Percentiles rank a stretch among this genome's conserved stretches.
Evolutionary conservation across 2,888 invertebrate species (phyloP).

Genomic region (Urechis unicinctus): DNA sequence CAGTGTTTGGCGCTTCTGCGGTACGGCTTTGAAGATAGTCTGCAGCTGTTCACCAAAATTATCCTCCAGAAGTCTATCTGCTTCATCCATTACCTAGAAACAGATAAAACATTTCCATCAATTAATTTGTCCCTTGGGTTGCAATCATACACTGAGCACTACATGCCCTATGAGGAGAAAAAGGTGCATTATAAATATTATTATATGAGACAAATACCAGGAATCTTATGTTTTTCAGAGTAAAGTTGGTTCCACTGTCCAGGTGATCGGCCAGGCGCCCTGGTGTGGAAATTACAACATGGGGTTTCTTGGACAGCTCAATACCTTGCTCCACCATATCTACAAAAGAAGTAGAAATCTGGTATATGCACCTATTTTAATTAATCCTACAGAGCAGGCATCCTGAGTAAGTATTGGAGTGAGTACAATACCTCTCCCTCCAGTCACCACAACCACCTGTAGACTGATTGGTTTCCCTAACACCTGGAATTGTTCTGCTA

Average conservation of each 20-base stretch:
- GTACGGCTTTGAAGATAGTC: slow-evolving; percentile 68
- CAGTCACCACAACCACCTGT: slow-evolving; percentile 80
- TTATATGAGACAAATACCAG: slow-evolving; percentile 29
- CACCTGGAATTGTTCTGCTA: slow-evolving; percentile 89
- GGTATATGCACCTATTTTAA: no score
- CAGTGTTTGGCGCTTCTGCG: slow-evolving; percentile 75
- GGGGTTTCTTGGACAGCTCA: slow-evolving; percentile 77
- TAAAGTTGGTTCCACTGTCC: slow-evolving; percentile 63
- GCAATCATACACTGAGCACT: not conserved
- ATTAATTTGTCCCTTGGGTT: not conserved
- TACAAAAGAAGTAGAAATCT: slow-evolving; percentile 18
- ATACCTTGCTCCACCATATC: slow-evolving; percentile 77
- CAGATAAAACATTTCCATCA: not conserved
- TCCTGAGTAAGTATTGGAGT: not conserved
- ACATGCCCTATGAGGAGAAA: not conserved
- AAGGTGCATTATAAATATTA: not conserved
- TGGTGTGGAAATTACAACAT: slow-evolving; percentile 93
- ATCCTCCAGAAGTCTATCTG: slow-evolving; percentile 70
- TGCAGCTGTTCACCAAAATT: slow-evolving; percentile 58
- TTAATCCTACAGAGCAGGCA: no score
- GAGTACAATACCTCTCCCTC: slow-evolving; percentile 69
- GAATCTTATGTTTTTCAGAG: slow-evolving; percentile 44
- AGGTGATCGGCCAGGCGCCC: slow-evolving; percentile 90
- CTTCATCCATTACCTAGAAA: slow-evolving; percentile 94
- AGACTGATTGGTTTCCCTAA: slow-evolving; percentile 83